Base-by-base conservation (phyloP, 2,113 vertebrate genomes). In the Malurus melanocephalus region DNA sequence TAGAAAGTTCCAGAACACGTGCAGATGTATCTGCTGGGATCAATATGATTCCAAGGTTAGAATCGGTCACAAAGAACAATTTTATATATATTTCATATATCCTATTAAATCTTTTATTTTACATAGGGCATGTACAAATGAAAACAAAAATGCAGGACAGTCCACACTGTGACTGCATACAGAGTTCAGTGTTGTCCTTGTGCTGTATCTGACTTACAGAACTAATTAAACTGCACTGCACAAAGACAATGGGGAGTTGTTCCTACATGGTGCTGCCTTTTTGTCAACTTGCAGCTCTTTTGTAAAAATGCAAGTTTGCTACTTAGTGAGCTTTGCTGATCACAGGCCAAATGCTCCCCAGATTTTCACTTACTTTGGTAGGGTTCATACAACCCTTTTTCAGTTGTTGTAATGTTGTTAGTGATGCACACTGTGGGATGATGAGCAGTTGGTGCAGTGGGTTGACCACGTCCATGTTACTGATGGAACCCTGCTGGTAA, bases 261-360 rank as follows among this genome's bases (percentile, higher is more conserved):
- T 80, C 14, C 28, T 60, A 9, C 2, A 2, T 16, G 0, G 0
- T 3, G 0, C 45, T 84, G 15, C 62, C 14, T 38, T 38, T 10
- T 59, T 71, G 27, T 24, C 28, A 26, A 22, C 55, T 27, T 55
- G 2, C 30, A 42, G 15, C 10, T 75, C n/a, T 85, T 60, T 65
- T 19, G 24, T 26, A 33, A 52, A 85, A 66, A 20, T 21, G 18
- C 11, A 43, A 24, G 16, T 82, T 76, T 73, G 11, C 48, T 69
- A 4, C 19, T 32, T 53, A 4, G 16, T 49, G 52, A 66, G 15
- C 28, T 65, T 87, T 68, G 42, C 38, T 79, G n/a, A 61, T 67
- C 60, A 33, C 32, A 57, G 26, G 46, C 55, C 67, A 89, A 90
- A 73, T 33, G 27, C 12, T 38, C 46, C 5, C 6, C 24, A 42